phyloP scores from a whole-genome alignment of 2,888 invertebrate species.

The Eudemis profundana region DNA sequence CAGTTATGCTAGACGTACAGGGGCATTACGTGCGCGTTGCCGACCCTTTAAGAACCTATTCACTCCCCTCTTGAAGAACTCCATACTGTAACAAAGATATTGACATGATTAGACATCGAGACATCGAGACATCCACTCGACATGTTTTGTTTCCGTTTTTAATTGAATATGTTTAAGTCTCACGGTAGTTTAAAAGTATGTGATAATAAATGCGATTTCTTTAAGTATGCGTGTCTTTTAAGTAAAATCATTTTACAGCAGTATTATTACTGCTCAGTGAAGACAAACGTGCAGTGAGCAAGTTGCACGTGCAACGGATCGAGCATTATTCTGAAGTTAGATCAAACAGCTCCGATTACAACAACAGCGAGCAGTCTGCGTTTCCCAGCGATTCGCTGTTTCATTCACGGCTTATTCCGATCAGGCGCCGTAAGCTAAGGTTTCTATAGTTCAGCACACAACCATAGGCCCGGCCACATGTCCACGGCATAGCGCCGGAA shows the following conservation, averaged over 20 bases:
- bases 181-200: too few relatives aligned
- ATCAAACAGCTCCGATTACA: conserved; percentile 31
- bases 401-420: not conserved
- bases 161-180: too few relatives aligned
- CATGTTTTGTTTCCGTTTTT: too few relatives aligned
- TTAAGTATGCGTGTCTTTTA: too few relatives aligned
- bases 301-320: not conserved
- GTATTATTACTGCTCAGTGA: not conserved
- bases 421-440: not conserved
- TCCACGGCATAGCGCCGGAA: not conserved
- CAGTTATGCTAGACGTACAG: too few relatives aligned
- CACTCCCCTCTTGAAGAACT: too few relatives aligned
- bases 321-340: conserved; percentile 28
- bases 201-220: too few relatives aligned
- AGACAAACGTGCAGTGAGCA: not conserved
- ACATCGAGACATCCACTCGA: too few relatives aligned
- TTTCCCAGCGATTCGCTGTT: conserved; percentile 14
- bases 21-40: too few relatives aligned
- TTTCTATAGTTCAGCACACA: not conserved
- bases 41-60: too few relatives aligned
- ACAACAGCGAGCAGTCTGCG: conserved; percentile 19
- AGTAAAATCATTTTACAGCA: not conserved
- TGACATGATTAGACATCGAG: too few relatives aligned
- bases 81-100: too few relatives aligned
- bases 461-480: not conserved